phyloP scores from a whole-genome alignment of 2,888 invertebrate genomes.

The Spisula solida region DNA sequence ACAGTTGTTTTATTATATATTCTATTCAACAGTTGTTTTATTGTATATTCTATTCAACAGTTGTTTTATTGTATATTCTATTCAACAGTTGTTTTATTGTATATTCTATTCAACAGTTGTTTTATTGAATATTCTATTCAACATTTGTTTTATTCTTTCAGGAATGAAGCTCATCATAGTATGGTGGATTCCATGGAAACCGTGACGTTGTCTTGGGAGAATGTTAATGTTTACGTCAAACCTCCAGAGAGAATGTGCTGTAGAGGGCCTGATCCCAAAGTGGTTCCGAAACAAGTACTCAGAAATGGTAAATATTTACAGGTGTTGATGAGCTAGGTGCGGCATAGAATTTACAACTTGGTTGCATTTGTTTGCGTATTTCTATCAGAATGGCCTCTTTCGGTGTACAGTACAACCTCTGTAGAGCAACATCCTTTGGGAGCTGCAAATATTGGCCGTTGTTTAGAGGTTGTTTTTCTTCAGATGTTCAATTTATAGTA shows the following conservation, averaged over 20 bases:
- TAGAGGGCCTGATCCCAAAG: constrained; percentile 66
- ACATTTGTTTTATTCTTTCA: constrained; percentile 22
- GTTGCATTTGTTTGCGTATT: no score
- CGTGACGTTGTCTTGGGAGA: constrained; percentile 68
- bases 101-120: no score
- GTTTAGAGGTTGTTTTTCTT: no score
- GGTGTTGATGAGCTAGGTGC: no score
- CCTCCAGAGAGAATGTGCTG: constrained; percentile 57
- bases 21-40: background rate
- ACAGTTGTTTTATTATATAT: no score
- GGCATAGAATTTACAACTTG: no score
- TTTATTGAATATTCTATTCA: background rate
- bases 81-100: background rate
- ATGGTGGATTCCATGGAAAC: constrained; percentile 66
- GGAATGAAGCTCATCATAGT: constrained; percentile 54
- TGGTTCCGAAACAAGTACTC: constrained; percentile 57
- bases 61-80: background rate
- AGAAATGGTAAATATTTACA: constrained; percentile 59
- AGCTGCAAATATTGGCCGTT: no score
- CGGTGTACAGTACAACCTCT: no score
- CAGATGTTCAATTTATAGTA: no score
- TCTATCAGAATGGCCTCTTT: no score
- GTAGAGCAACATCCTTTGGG: no score
- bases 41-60: background rate
- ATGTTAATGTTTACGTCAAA: constrained; percentile 65